Percentiles rank a stretch among this genome's conserved stretches.
Conservation (phyloP, 2,113 vertebrate genomes). For the Mus spicilegus region DNA sequence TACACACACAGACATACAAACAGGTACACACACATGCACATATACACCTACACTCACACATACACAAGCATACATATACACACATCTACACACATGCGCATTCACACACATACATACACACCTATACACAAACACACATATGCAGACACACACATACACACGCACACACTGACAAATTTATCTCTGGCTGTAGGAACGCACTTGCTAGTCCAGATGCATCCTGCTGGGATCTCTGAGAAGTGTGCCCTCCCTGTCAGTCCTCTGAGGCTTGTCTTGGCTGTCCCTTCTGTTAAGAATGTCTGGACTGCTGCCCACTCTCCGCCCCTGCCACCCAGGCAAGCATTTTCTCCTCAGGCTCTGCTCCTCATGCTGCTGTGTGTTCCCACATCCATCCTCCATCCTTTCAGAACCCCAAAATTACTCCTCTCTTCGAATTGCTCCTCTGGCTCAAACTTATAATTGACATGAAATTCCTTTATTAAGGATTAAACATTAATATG, state of each 20-base stretch:
- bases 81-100: too few species aligned
- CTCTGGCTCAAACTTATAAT: background rate
- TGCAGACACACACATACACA: background rate
- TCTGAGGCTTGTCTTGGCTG: fast-evolving
- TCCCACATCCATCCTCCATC: background rate
- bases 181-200: background rate
- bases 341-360: background rate
- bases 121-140: background rate
- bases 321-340: fast-evolving
- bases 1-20: background rate
- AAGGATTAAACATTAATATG: background rate
- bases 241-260: fast-evolving
- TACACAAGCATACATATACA: fast-evolving
- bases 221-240: background rate
- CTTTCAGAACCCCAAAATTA: background rate
- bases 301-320: background rate
- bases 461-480: background rate
- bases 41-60: background rate
- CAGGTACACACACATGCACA: too few species aligned
- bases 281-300: too few species aligned
- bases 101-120: background rate
- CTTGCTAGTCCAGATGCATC: too few species aligned
- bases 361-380: background rate
- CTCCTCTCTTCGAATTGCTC: background rate
- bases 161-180: background rate